Conservation (phyloP, 2,797 vertebrate species). For the Telmatherina bonti region DNA sequence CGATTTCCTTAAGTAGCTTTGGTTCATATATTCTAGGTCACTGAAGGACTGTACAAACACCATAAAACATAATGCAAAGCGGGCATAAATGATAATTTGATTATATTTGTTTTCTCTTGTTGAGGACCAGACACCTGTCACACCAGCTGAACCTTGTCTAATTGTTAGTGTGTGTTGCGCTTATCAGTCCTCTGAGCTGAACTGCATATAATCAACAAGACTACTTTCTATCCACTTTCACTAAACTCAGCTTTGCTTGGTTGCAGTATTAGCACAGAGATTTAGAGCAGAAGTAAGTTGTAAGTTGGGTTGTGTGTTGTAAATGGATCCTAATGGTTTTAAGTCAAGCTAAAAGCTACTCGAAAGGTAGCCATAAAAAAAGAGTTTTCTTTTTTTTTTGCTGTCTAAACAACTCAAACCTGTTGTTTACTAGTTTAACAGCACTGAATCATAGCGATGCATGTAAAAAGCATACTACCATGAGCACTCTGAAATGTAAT, state of each 20-base stretch:
- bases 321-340: no score
- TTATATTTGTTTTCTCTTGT: not conserved
- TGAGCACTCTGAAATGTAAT: no score
- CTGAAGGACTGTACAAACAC: not conserved
- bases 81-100: not conserved
- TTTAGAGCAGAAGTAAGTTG: no score
- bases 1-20: not conserved
- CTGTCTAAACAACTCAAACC: not conserved
- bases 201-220: not conserved
- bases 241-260: not conserved
- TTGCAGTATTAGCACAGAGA: not conserved
- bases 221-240: not conserved
- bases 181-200: not conserved
- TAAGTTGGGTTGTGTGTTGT: no score
- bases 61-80: not conserved
- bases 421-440: not conserved
- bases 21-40: not conserved
- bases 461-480: no score
- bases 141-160: slow-evolving; percentile 1
- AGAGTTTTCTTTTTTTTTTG: no score
- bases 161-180: not conserved
- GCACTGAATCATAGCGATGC: no score
- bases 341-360: not conserved
- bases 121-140: not conserved
- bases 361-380: not conserved